Conservation (phyloP, 2,888 invertebrate genomes). For the Oscheius sp. region DNA sequence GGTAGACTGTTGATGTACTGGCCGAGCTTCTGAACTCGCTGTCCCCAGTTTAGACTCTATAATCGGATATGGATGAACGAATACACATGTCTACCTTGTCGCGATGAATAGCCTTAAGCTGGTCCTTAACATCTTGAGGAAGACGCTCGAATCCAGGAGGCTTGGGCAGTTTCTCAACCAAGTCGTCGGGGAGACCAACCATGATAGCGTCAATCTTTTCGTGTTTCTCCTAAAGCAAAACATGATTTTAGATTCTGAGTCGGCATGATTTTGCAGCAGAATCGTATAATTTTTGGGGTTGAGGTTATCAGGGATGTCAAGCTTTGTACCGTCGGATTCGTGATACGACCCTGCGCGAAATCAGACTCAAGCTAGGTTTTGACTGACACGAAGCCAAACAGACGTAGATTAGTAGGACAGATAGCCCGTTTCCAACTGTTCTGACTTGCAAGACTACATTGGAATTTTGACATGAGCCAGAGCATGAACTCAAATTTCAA, state of each 20-base stretch:
- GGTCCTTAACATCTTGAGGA: constrained; percentile 59
- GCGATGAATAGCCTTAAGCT: constrained; percentile 63
- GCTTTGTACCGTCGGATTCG: no score
- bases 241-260: not conserved
- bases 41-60: constrained; percentile 30
- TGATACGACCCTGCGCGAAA: no score
- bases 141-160: constrained; percentile 68
- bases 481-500: no score
- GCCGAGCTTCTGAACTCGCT: constrained; percentile 28
- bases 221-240: constrained; percentile 57
- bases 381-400: no score
- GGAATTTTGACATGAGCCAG: no score
- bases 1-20: constrained; percentile 34
- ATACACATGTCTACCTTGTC: constrained; percentile 40
- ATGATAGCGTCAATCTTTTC: constrained; percentile 66
- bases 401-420: no score
- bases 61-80: not conserved
- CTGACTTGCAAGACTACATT: no score
- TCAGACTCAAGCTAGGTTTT: no score
- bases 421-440: no score
- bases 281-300: no score
- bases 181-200: constrained; percentile 65
- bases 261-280: no score
- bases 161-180: constrained; percentile 65
- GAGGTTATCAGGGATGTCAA: no score